phyloP scores from a whole-genome alignment of 2,113 vertebrate genomes.

The Mungos mungo region DNA sequence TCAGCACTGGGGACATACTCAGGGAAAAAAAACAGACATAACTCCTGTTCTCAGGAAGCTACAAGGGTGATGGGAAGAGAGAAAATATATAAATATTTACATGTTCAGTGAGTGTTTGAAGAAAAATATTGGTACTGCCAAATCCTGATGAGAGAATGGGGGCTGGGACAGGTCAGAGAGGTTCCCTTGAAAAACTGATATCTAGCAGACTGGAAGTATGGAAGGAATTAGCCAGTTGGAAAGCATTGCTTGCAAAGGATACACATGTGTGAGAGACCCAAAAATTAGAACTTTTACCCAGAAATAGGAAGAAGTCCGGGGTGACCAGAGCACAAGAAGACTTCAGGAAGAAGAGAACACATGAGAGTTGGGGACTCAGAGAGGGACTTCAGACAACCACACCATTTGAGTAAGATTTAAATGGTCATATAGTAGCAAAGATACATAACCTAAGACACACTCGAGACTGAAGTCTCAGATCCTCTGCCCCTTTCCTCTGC shows the following conservation, averaged over 20 bases:
- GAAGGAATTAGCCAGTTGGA: neutral
- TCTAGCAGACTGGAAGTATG: neutral
- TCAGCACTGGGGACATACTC: neutral
- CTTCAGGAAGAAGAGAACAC: neutral
- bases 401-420: neutral
- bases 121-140: neutral
- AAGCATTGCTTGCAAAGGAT: neutral
- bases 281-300: neutral
- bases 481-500: neutral
- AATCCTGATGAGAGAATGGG: neutral
- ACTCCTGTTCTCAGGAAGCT: neutral
- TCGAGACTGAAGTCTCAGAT: neutral
- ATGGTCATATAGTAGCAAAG: neutral
- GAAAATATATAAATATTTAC: neutral
- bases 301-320: neutral
- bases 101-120: neutral
- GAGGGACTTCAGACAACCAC: neutral
- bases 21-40: neutral
- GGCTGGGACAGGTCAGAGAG: neutral
- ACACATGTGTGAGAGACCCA: neutral
- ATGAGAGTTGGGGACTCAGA: neutral
- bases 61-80: neutral
- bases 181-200: neutral
- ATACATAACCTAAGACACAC: neutral
- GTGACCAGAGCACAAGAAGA: neutral